Evolutionary conservation across 1,140 invertebrate genomes (phyloP), one percentile per base, ranked within the genome.

Genomic region (Nasonia vitripennis): DNA sequence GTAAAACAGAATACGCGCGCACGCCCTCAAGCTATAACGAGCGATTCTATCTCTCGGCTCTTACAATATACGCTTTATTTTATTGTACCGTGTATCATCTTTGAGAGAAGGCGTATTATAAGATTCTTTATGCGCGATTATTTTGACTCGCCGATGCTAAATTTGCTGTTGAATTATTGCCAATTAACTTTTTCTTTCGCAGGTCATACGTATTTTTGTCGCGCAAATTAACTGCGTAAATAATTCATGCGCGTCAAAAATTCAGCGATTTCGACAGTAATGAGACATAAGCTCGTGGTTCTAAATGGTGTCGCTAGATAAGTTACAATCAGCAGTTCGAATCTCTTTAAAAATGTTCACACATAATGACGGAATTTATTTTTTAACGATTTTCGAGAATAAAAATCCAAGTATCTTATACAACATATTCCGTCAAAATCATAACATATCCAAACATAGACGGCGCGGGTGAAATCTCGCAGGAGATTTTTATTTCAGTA

Each of bases 1-100:
- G 55, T 62, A 41, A 80, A 41, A 51, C 48, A 78, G 45, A 78
- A 78, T 34, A 41, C 11, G 17, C 20, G 6, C 55, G 20, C 34
- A 37, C 34, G 4, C 51, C 78, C 31, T 34, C 51, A 20, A 67
- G 78, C 23, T 62, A 67, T 79, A 79, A 79, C 78, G 78, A 55
- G 31, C 20, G n/a, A 67, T 34, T 68, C 31, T 34, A 37, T 78
- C 17, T 55, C 14, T 34, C 20, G 20, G 14, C 23, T 79, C 12
- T 67, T 62, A 20, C 27, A 67, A 79, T 79, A 79, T 79, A 10
- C 3, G 17, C n/a, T 37, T 67, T 51, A 67, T 67, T 37, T 78
- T 68, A 79, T 79, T 79, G 31, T 37, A n/a, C n/a, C 20, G 34
- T 79, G 55, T 67, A 79, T 79, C 78, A 79, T 62, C 27, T 79